Conservation (phyloP, 2,888 invertebrate genomes). For the Mesochorus sp. region DNA sequence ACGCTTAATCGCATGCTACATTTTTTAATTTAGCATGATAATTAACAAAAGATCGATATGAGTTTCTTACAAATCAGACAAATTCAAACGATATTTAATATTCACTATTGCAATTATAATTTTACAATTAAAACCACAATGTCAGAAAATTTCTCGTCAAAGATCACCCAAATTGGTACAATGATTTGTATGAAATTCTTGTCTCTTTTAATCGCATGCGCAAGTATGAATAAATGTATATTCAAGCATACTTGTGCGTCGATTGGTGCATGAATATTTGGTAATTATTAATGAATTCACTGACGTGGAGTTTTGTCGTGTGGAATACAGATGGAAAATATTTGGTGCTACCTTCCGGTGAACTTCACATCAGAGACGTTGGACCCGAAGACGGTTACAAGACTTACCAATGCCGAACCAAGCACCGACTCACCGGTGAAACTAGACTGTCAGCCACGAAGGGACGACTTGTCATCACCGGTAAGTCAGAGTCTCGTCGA, state of each 20-base stretch:
- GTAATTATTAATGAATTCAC: not conserved
- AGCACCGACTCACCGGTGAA: conserved; percentile 96
- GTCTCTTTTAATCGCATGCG: conserved; percentile 17
- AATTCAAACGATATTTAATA: not conserved
- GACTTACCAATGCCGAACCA: conserved; percentile 96
- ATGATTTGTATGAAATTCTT: conserved; percentile 10
- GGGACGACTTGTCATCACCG: conserved; percentile 96
- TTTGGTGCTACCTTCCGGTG: conserved; percentile 96
- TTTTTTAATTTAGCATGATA: not conserved
- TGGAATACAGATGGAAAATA: conserved; percentile 93
- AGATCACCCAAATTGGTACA: not conserved
- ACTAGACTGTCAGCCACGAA: conserved; percentile 96
- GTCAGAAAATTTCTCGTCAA: not conserved
- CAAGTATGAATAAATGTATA: conserved; percentile 4
- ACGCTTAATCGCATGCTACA: conserved; percentile 22
- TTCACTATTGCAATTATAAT: not conserved
- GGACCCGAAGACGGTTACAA: conserved; percentile 97
- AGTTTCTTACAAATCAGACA: conserved; percentile 5
- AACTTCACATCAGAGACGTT: conserved; percentile 97
- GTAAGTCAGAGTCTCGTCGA: conserved; percentile 86
- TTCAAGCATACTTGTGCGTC: conserved; percentile 19
- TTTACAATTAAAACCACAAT: not conserved
- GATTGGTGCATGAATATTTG: conserved; percentile 30
- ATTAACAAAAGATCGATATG: not conserved
- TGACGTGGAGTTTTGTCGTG: conserved; percentile 54